These are phyloP conservation scores for Galbula dea DNA, from an alignment of 2,113 vertebrate genomes.

Conservation along the genomic window DNA sequence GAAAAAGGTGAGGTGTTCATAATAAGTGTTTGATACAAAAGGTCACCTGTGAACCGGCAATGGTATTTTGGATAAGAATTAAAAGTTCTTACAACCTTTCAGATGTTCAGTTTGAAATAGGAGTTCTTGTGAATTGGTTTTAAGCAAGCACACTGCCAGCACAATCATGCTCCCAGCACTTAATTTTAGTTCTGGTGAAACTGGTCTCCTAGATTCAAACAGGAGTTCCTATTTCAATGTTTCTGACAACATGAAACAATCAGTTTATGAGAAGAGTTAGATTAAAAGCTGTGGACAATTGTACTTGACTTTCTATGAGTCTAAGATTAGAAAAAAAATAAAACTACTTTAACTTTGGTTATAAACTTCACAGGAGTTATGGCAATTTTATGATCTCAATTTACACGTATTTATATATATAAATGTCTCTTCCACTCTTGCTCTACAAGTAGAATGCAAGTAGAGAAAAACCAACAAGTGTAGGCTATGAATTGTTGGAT, in stretches of 20 bases:
- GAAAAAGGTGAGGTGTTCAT: background rate
- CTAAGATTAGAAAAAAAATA: background rate
- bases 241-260: background rate
- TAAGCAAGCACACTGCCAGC: background rate
- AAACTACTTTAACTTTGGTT: background rate
- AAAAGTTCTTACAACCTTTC: background rate
- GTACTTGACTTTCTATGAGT: background rate
- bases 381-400: background rate
- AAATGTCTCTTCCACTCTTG: background rate
- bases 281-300: background rate
- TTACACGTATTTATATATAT: background rate
- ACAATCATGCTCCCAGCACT: fast-evolving
- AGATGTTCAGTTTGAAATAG: background rate
- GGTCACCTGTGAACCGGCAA: background rate
- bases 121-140: background rate
- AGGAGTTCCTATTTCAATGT: background rate
- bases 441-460: background rate
- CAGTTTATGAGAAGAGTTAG: background rate
- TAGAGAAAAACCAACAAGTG: background rate
- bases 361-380: background rate
- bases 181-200: background rate
- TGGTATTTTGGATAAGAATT: background rate
- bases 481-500: background rate
- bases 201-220: background rate
- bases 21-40: background rate